Conservation (phyloP, 2,888 invertebrate species). For the Lepeophtheirus nordmannii region DNA sequence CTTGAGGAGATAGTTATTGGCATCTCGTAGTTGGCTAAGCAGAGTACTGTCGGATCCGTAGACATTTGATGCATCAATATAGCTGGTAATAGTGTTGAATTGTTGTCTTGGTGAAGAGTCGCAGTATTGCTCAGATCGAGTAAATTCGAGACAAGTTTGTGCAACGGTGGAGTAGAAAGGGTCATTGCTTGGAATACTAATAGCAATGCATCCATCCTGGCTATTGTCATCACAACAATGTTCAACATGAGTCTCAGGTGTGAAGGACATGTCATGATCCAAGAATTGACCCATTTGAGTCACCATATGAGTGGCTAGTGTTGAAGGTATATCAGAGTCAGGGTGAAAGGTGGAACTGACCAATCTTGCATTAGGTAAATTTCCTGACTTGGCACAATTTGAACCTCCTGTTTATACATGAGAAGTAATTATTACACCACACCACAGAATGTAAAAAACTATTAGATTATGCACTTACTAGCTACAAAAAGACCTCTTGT, state of each 20-base stretch:
- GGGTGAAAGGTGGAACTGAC: conserved; percentile 14
- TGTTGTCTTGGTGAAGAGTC: conserved; percentile 63
- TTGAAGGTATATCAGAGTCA: background rate
- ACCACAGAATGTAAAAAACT: background rate
- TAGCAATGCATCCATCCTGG: conserved; percentile 61
- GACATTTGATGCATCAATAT: conserved; percentile 65
- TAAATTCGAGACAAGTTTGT: conserved; percentile 75
- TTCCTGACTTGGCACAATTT: background rate
- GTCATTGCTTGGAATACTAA: conserved; percentile 70
- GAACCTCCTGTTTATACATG: no score
- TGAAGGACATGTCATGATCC: conserved; percentile 85
- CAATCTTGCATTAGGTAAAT: conserved; percentile 2
- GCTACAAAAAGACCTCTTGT: background rate
- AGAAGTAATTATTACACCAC: background rate
- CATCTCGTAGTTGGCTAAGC: conserved; percentile 54
- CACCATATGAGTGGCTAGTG: conserved; percentile 7
- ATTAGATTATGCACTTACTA: background rate
- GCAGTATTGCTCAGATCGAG: conserved; percentile 64
- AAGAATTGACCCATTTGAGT: conserved; percentile 38
- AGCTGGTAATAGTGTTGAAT: conserved; percentile 81
- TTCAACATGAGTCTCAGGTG: conserved; percentile 51
- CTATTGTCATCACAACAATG: background rate
- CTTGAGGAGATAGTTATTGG: conserved; percentile 59
- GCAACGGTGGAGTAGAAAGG: conserved; percentile 68
- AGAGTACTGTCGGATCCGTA: conserved; percentile 78